These are phyloP conservation scores for Emydoidea blandingii DNA, from an alignment of 2,797 vertebrate genomes.

Conservation along the genomic window DNA sequence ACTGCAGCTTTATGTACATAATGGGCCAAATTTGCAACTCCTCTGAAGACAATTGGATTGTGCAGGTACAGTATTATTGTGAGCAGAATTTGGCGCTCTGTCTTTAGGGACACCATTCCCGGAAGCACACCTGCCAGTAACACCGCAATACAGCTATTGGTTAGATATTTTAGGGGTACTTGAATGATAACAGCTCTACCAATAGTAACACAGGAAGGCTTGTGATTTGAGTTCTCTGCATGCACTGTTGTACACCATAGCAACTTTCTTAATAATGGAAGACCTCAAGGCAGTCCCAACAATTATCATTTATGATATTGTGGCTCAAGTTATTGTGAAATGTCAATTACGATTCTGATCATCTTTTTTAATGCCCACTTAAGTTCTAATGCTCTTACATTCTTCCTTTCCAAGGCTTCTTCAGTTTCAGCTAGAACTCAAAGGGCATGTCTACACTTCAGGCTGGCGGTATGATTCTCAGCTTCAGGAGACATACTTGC, in stretches of 20 bases:
- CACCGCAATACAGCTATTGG: neutral
- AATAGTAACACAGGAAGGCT: neutral
- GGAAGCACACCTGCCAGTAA: neutral
- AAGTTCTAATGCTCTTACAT: neutral
- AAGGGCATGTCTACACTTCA: neutral
- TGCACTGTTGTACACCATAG: accelerated
- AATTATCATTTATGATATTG: neutral
- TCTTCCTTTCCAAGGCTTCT: neutral
- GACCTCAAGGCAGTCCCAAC: neutral
- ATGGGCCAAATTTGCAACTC: neutral
- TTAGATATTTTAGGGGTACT: neutral
- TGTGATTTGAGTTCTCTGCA: neutral
- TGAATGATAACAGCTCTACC: neutral
- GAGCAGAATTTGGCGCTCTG: neutral
- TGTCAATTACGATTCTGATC: neutral
- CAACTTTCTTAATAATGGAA: neutral
- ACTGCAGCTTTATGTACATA: neutral
- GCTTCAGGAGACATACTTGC: neutral
- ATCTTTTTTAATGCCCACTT: neutral
- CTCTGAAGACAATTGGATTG: neutral
- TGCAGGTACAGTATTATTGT: neutral
- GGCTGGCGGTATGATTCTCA: neutral
- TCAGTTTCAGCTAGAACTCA: neutral
- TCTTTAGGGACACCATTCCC: neutral
- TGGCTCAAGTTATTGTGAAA: neutral